These are phyloP conservation scores for Sinosuthora webbiana DNA, from an alignment of 2,113 vertebrate genomes.

Conservation along the genomic window DNA sequence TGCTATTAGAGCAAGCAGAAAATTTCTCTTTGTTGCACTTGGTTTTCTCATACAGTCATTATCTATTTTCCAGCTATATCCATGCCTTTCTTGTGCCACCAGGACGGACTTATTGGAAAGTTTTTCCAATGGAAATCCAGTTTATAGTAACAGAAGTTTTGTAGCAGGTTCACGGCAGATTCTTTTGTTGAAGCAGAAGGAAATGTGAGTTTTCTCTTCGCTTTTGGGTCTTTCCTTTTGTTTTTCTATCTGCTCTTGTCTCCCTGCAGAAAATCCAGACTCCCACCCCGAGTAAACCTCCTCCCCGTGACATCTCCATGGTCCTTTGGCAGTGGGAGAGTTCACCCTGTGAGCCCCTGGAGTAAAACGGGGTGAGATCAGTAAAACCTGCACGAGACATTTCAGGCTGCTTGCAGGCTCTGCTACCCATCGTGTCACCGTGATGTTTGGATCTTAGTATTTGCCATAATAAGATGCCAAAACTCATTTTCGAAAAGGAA, in stretches of 20 bases:
- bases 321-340: not conserved
- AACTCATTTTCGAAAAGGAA: not conserved
- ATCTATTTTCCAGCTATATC: not conserved
- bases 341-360: not conserved
- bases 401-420: not conserved
- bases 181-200: not conserved
- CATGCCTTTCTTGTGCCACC: not conserved
- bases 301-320: not conserved
- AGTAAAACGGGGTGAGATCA: not conserved
- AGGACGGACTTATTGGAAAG: not conserved
- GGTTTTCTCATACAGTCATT: not conserved
- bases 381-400: not conserved
- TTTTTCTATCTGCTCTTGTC: not conserved
- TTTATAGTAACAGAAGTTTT: not conserved
- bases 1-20: not conserved
- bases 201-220: not conserved
- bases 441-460: not conserved
- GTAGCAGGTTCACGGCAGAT: not conserved
- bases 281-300: not conserved
- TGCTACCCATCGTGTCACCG: accelerated
- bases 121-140: not conserved
- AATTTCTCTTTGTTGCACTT: not conserved
- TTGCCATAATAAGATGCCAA: not conserved
- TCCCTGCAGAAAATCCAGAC: not conserved
- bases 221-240: not conserved